Evolutionary conservation across 1,140 invertebrate genomes (phyloP), one percentile per base, ranked within the genome.

Genomic region (Drosophila mayri): DNA sequence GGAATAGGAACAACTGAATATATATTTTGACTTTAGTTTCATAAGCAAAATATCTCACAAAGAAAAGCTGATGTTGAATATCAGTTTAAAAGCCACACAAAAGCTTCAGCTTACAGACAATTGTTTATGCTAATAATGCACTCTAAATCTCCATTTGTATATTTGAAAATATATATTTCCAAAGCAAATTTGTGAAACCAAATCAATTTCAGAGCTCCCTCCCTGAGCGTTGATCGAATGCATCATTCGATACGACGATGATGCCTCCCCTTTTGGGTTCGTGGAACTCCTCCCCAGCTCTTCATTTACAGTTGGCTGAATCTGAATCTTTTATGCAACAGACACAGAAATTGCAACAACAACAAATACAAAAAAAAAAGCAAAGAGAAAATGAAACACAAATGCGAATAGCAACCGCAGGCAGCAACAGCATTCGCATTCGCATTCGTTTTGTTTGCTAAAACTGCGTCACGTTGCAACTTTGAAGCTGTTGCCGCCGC

Each of bases 381-480:
- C 8, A 38, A 37, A 25, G 37, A 35, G 32, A 49, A 74, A 75
- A 59, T 58, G 50, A 68, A 75, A 49, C 38, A 41, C 63, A 77
- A 76, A 71, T 71, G 40, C 49, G 65, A 76, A 38, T 68, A 35
- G 68, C 47, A 61, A 77, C 73, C 73, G 57, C 72, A 67, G 41
- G 41, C 43, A 63, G 47, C 59, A 70, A 44, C 76, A 66, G 77
- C 25, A 30, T 28, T n/a, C 20, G 47, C 30, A 44, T 11, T 54
- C 50, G 50, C 50, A 59, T 81, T 79, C 77, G 61, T 78, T 85
- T 81, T 85, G 64, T 85, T 85, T 74, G 83, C 78, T 74, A 71
- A 68, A 87, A 80, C 83, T 88, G 84, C 83, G 84, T 87, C 83
- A 87, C 83, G 84, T 87, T 87, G 83, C 84, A 87, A 70, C 60